Percentiles rank a stretch among this genome's conserved stretches.
phyloP scores from a whole-genome alignment of 2,113 vertebrate species.

The Acrocephalus arundinaceus region DNA sequence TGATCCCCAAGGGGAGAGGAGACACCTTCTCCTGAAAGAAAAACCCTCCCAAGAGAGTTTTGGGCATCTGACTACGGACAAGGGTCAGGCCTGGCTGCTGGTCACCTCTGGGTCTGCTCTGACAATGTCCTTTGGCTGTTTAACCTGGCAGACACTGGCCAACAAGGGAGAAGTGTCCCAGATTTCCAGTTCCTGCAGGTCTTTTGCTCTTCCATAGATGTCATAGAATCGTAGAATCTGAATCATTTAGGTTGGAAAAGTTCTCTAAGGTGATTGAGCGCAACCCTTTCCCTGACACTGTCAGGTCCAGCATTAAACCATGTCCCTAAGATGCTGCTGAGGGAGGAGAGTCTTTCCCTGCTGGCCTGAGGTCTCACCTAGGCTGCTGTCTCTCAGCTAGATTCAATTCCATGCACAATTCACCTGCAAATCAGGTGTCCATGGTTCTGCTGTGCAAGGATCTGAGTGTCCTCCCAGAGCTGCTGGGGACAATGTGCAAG shows the following conservation, averaged over 20 bases:
- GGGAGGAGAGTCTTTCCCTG: neutral
- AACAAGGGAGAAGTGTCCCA: neutral
- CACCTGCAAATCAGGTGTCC: neutral
- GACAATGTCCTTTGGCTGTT: neutral
- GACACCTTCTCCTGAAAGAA: neutral
- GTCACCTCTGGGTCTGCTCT: neutral
- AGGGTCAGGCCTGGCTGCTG: neutral
- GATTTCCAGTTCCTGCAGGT: neutral
- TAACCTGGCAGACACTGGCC: neutral
- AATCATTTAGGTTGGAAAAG: neutral
- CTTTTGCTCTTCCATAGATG: neutral
- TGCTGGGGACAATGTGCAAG: neutral
- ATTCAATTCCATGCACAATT: neutral
- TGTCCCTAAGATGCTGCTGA: neutral
- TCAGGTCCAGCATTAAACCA: neutral
- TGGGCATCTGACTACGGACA: neutral
- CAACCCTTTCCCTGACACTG: neutral
- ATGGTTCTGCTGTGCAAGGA: neutral
- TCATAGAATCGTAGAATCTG: fast-evolving
- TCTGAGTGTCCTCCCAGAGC: neutral
- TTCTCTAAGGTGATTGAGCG: fast-evolving
- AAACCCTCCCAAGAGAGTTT: neutral
- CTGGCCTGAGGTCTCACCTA: neutral
- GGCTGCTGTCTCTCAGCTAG: neutral
- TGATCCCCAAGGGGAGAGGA: neutral